Base-by-base conservation (phyloP, 2,113 vertebrate species). In the Mormyrus lacerda region DNA sequence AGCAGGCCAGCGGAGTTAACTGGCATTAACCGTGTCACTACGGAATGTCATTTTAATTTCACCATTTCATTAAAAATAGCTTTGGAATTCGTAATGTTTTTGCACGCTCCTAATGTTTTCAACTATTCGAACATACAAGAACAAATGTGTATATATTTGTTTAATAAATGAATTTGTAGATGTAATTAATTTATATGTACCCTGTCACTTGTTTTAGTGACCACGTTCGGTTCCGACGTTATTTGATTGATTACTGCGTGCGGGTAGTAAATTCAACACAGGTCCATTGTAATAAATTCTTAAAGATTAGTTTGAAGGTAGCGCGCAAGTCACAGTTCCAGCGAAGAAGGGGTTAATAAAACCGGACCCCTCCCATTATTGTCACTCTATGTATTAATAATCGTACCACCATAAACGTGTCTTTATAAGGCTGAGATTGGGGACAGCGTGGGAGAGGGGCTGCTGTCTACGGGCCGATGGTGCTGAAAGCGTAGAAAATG, bases 401-500 rank as follows among this genome's bases (percentile, higher is more conserved):
- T 95, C 93, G 89, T 89, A 89, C 94, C 93, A 93, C 93, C 89
- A 76, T 1, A 85, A 44, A 90, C 90, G 73, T 90, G 89, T 89
- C 92, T 92, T 94, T 93, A 95, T 93, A 95, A 95, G 92, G 90
- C 90, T 91, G 89, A 90, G 87, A 55, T 82, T 79, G 84, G 1
- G 35, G 73, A 4, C 88, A 87, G 19, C 47, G 89, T 65, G 89
- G 44, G 4, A 82, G 69, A 21, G 61, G 87, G 90, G 94, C 93
- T 94, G 95, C 96, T 96, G 95, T 96, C 96, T 95, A 92, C 58
- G 90, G 65, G 79, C 90, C 91, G 51, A 93, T 94, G 96, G 96
- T 96, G 96, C 96, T 96, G 96, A 96, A 96, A 93, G 92, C 90
- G 90, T 90, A 91, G 61, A 93, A 90, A 85, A 97, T 97, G 96